Conservation (phyloP, 1,140 invertebrate species). For the Caenorhabditis tropicalis region DNA sequence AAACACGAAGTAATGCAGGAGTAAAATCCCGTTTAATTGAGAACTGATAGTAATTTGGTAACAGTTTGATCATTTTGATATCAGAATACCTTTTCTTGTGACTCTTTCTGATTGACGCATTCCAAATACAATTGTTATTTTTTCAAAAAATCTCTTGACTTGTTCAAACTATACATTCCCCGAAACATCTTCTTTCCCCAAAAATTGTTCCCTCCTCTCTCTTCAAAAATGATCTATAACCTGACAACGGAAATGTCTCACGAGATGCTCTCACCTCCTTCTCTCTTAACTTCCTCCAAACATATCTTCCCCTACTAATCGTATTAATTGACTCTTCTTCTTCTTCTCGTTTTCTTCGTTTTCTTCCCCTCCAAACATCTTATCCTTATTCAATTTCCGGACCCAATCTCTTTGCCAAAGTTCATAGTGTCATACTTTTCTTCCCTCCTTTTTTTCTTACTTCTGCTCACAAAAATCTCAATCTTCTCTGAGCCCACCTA, state of each 20-base stretch:
- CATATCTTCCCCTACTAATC: slow-evolving; percentile 5
- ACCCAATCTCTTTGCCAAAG: not conserved
- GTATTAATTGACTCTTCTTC: not conserved
- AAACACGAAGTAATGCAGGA: too few relatives aligned
- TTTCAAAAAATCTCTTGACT: not conserved
- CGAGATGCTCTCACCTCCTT: not conserved
- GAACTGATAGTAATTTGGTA: too few relatives aligned
- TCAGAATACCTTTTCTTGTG: too few relatives aligned
- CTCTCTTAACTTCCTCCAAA: slow-evolving; percentile 17
- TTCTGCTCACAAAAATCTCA: not conserved
- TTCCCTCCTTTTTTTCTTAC: not conserved
- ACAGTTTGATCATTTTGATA: not conserved
- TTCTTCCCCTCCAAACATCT: not conserved
- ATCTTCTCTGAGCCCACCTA: slow-evolving; percentile 4
- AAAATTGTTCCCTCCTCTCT: not conserved
- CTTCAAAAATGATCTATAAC: not conserved
- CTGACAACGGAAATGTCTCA: slow-evolving; percentile 1
- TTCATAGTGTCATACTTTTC: not conserved
- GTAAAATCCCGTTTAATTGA: too few relatives aligned
- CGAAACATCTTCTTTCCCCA: not conserved
- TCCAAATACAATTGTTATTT: not conserved
- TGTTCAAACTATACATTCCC: not conserved
- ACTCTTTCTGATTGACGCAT: too few relatives aligned
- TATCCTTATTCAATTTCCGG: slow-evolving; percentile 27
- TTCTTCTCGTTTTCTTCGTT: not conserved